Conservation (phyloP, 2,888 invertebrate species). For the Pilophorus perplexus region DNA sequence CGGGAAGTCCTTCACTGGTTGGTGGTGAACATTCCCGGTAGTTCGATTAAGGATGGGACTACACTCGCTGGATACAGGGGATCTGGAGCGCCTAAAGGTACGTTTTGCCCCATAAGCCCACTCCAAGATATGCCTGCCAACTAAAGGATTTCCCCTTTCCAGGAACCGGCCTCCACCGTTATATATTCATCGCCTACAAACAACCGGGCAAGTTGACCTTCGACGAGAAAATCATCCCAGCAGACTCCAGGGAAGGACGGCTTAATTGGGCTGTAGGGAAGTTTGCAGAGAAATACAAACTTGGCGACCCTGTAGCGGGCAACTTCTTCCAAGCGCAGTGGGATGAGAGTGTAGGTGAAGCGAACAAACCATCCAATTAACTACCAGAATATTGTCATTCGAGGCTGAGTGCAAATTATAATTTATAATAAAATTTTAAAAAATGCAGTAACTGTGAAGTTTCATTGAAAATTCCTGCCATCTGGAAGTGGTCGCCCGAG, state of each 20-base stretch:
- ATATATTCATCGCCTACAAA: conserved; percentile 3
- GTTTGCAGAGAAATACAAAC: conserved; percentile 73
- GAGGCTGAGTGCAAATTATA: too few species aligned
- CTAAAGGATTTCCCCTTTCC: too few species aligned
- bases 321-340: conserved; percentile 85
- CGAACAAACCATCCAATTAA: too few species aligned
- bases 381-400: too few species aligned
- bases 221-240: not conserved
- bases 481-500: too few species aligned
- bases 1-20: conserved; percentile 92
- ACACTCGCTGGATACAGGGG: conserved; percentile 75
- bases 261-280: conserved; percentile 1
- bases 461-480: too few species aligned
- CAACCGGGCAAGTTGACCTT: conserved; percentile 11
- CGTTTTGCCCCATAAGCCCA: too few species aligned
- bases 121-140: too few species aligned
- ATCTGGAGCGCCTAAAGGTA: conserved; percentile 75
- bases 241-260: not conserved
- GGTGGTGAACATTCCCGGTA: conserved; percentile 79
- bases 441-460: too few species aligned
- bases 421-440: too few species aligned
- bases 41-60: conserved; percentile 67
- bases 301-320: conserved; percentile 79
- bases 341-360: too few species aligned
- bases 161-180: conserved; percentile 51